Conservation (phyloP, 2,113 vertebrate species). For the Semnornis frantzii region DNA sequence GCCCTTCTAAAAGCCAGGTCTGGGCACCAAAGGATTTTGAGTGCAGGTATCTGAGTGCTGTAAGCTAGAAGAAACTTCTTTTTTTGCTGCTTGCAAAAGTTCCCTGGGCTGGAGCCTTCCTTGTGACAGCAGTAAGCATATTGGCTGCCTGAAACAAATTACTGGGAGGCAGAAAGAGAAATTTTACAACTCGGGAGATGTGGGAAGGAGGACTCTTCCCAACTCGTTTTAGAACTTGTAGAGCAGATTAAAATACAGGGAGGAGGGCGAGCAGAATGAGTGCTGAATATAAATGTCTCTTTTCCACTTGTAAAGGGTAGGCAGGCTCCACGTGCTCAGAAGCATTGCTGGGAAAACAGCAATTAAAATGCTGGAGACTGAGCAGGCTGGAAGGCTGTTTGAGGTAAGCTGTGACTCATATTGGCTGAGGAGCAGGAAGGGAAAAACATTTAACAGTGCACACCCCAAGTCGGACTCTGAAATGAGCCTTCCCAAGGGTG, state of each 20-base stretch:
- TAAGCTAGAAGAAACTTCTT: not conserved
- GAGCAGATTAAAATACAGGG: not conserved
- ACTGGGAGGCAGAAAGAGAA: not conserved
- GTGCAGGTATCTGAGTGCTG: not conserved
- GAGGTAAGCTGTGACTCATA: slow-evolving; percentile 15
- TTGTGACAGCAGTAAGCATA: not conserved
- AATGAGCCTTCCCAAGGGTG: not conserved
- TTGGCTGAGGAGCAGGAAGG: not conserved
- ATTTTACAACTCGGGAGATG: not conserved
- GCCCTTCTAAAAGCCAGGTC: not conserved
- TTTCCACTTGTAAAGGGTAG: not conserved
- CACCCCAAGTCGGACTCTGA: not conserved
- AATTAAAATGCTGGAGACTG: not conserved
- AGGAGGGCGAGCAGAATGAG: not conserved
- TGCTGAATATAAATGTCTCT: not conserved
- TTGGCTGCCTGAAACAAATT: not conserved
- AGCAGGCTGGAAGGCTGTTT: not conserved
- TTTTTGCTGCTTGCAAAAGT: not conserved
- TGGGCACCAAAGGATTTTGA: not conserved
- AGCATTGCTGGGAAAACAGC: slow-evolving; percentile 18
- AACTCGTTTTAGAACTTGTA: not conserved
- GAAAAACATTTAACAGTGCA: not conserved
- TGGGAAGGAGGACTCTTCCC: not conserved
- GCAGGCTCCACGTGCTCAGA: not conserved
- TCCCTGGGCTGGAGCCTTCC: not conserved